Conservation (phyloP, 2,888 invertebrate species). For the Calameuta pallipes region DNA sequence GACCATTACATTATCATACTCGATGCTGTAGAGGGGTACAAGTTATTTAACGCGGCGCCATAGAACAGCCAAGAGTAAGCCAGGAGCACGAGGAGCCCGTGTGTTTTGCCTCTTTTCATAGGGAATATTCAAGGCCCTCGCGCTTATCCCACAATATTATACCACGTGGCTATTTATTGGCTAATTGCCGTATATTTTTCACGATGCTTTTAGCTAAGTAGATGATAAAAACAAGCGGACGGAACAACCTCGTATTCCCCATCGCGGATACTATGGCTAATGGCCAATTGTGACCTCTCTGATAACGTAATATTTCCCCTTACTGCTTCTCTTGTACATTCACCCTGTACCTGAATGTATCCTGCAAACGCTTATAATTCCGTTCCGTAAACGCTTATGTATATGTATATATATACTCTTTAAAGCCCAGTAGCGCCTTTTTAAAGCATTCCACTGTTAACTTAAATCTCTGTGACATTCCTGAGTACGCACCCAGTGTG, state of each 20-base stretch:
- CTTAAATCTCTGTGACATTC: not conserved
- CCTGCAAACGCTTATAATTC: slow-evolving; percentile 8
- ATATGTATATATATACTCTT: slow-evolving; percentile 3
- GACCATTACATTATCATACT: not conserved
- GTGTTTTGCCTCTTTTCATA: not conserved
- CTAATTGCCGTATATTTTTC: slow-evolving; percentile 47
- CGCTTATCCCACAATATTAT: slow-evolving; percentile 14
- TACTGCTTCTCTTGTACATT: not conserved
- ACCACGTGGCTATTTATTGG: slow-evolving; percentile 40
- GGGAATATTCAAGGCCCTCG: not conserved
- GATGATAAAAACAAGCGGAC: slow-evolving; percentile 40
- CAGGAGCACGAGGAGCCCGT: not conserved
- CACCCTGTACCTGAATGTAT: slow-evolving; percentile 6
- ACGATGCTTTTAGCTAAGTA: slow-evolving; percentile 46
- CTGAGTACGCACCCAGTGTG: not conserved
- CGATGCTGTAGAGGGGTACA: not conserved
- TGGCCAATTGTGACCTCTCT: slow-evolving; percentile 35
- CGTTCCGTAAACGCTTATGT: not conserved
- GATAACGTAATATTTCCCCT: slow-evolving; percentile 28
- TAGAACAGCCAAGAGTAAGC: not conserved
- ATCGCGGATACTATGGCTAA: slow-evolving; percentile 23
- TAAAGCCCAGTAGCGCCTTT: slow-evolving; percentile 6
- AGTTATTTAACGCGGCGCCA: not conserved
- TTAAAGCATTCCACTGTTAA: not conserved
- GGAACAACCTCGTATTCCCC: slow-evolving; percentile 10